These are phyloP conservation scores for Porites lutea DNA, from an alignment of 64 coral and sea anemone genomes.

Conservation along the genomic window DNA sequence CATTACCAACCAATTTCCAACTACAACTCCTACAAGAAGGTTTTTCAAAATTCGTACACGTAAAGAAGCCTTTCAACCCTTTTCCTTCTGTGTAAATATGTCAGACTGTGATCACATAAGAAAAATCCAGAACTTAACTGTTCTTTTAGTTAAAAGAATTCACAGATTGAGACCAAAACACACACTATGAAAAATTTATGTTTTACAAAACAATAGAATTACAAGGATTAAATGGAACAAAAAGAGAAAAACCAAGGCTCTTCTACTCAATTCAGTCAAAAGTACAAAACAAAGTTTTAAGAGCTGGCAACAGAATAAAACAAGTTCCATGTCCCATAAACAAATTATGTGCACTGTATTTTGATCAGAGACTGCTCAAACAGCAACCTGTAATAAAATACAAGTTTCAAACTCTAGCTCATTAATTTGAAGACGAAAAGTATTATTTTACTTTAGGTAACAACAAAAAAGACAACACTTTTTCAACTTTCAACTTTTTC, in stretches of 20 bases:
- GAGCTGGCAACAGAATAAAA: no score
- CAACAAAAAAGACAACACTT: no score
- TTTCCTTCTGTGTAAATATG: background rate
- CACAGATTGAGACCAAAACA: background rate
- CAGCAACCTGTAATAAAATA: no score
- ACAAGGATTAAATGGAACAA: background rate
- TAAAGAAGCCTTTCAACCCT: background rate
- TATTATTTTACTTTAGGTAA: no score
- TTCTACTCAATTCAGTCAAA: no score
- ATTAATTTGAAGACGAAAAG: no score
- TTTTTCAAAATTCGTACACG: background rate
- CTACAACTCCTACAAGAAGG: background rate
- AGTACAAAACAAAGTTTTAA: background rate
- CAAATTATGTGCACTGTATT: no score
- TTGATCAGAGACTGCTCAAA: no score
- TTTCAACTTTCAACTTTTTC: no score
- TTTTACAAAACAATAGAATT: background rate
- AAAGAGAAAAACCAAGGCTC: background rate
- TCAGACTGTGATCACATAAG: background rate
- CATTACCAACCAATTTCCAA: background rate
- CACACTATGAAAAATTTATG: constrained; percentile 35
- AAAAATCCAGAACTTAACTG: background rate
- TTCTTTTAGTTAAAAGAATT: constrained; percentile 8
- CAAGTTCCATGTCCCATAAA: no score
- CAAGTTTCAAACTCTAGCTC: no score